Percentiles rank a stretch among this genome's conserved stretches.
phyloP scores from a whole-genome alignment of 1,140 invertebrate genomes.

The Pentalonia nigronervosa region DNA sequence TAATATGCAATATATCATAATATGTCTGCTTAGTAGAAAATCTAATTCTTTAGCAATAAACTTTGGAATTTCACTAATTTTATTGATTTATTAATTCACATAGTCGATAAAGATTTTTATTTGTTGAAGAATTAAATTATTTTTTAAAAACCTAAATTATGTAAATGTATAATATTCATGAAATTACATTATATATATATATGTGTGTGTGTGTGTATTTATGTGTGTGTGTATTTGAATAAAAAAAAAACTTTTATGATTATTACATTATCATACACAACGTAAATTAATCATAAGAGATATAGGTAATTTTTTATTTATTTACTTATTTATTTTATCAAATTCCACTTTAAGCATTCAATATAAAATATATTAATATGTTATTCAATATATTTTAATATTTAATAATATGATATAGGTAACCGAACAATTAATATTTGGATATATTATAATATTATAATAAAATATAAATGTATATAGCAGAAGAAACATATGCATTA shows the following conservation, averaged over 20 bases:
- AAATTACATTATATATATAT: no score
- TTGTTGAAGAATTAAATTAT: not conserved
- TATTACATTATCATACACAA: not conserved
- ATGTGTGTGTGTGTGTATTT: not conserved
- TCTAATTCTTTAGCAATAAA: not conserved
- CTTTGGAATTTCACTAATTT: not conserved
- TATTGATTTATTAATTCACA: not conserved
- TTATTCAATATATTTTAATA: no score
- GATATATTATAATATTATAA: no score
- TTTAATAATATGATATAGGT: no score
- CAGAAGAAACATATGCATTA: no score
- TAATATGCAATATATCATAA: not conserved
- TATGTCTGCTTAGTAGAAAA: not conserved
- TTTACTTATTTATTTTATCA: no score
- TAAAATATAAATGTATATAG: no score
- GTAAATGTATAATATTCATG: not conserved
- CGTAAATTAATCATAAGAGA: no score
- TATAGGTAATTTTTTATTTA: no score
- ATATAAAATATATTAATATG: no score
- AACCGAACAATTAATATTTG: no score
- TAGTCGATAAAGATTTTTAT: not conserved
- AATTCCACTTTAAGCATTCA: no score
- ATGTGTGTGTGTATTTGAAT: not conserved
- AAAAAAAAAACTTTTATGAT: not conserved
- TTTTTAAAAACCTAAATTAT: not conserved